Evolutionary conservation across 2,888 invertebrate species (phyloP), one percentile per base, ranked within the genome.

Genomic region (Tenodera sinensis): DNA sequence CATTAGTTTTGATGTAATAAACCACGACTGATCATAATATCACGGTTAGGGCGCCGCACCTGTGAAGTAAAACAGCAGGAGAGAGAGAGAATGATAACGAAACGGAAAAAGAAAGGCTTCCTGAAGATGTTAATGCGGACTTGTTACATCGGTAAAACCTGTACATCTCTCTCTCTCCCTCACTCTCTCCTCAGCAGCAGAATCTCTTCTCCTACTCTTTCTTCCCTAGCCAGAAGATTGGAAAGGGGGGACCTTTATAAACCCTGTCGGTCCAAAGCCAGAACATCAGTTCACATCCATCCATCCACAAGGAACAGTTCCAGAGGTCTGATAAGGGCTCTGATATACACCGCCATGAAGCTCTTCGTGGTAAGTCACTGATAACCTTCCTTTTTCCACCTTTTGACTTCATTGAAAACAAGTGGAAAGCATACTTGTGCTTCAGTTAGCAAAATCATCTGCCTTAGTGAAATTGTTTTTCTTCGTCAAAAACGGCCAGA

Each of bases 311-410:
- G 25, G 71, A 85, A 28, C 85, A 85, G 28, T 71, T 27, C 71
- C 28, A 85, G 28, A 30, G 86, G 86, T 81, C 86, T 30, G 12
- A 81, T 47, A 28, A 71, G 25, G 54, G 6, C 54, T 71, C 54
- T 71, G 20, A 14, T 20, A 71, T 71, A 20, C 54, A 71, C 54
- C 47, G 84, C 83, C 83, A 88, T 88, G 88, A 88, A 88, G 88
- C 54, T 88, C 28, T 83, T 88, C 84, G 83, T 88, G 88, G 88
- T 88, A 88, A 88, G 88, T 88, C 54, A 28, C 14, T 87, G 89
- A 88, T 89, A 71, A 83, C 90, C 90, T 83, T 88, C 89, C 82
- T 54, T 84, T 85, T 42, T 89, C 83, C 14, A 42, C 20, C 34
- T 87, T 3, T 89, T 87, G 27, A 42, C 42, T 42, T 42, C 42